Conservation (phyloP, 2,113 vertebrate genomes). For the Gnathonemus echidnorhynchus region DNA sequence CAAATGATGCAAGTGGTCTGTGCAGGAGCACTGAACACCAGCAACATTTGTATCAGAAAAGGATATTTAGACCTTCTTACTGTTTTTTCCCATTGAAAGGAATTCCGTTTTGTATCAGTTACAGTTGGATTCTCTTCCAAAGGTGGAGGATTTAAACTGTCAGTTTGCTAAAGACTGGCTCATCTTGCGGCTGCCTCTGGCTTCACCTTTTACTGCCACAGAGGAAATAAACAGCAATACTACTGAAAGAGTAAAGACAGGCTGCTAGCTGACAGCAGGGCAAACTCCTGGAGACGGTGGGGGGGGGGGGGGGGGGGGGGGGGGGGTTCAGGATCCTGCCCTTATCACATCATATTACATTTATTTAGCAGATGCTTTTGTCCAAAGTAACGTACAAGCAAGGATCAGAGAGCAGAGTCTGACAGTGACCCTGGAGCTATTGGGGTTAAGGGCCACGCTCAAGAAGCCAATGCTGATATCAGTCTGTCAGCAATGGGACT, state of each 20-base stretch:
- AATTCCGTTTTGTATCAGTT: not conserved
- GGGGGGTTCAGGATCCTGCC: not conserved
- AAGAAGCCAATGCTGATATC: not conserved
- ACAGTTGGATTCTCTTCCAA: not conserved
- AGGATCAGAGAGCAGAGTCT: not conserved
- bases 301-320: too few species aligned
- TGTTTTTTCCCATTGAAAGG: not conserved
- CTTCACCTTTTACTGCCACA: not conserved
- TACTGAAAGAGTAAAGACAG: not conserved
- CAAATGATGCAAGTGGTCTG: not conserved
- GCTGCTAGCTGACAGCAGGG: not conserved
- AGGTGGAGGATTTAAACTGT: not conserved
- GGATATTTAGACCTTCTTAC: not conserved
- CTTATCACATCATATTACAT: not conserved
- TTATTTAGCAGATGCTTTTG: not conserved
- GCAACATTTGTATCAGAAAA: not conserved
- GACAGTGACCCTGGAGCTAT: not conserved
- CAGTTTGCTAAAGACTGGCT: not conserved
- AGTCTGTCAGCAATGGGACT: not conserved
- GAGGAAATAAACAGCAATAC: not conserved
- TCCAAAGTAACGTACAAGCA: not conserved
- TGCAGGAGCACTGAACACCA: not conserved
- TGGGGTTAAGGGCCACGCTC: not conserved
- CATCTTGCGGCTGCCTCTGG: not conserved
- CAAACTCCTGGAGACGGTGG: not conserved